Evolutionary conservation across 2,113 vertebrate species (phyloP), one percentile per base, ranked within the genome.

Genomic region (Aegithalos caudatus): DNA sequence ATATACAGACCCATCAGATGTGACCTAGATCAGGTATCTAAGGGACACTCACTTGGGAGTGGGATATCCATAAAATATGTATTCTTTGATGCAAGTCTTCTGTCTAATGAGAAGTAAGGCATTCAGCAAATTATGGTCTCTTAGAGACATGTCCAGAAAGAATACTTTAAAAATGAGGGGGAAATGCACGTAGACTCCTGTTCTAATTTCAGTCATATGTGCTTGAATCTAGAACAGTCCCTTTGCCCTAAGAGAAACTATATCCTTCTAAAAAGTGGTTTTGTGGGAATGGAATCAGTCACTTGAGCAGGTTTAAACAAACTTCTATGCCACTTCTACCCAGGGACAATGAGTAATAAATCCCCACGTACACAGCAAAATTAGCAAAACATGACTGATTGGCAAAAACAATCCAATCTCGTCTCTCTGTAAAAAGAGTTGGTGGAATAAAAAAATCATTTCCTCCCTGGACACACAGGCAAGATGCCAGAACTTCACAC

Each of bases 331-430:
- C 83, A 91, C 81, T 81, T 92, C 71, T 96, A 80, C 81, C 44
- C 56, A 83, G 93, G 90, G 96, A 97, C 96, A 93, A 58, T 95
- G 93, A 96, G 67, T 95, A 90, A 95, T 92, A 96, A 95, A 95
- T 95, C 64, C 61, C 81, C 84, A 91, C 76, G 88, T 72, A 91
- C 76, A 88, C 64, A 82, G 60, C 45, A 48, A 95, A 93, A 97
- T 95, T 91, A 94, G 88, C 88, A 95, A 93, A 95, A 92, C 79
- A 95, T 93, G 81, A 66, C 72, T 67, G 65, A 95, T 44, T 81
- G 92, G 94, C 64, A 95, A 97, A 92, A 95, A 88, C 77, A 95
- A 89, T 91, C 71, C 79, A 90, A 90, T 92, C 67, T 82, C 77
- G 38, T 88, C 79, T 85, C 81, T 47, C 57, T 66, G 81, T 71